Conservation (phyloP, 2,888 invertebrate species). For the Tachina lurida region DNA sequence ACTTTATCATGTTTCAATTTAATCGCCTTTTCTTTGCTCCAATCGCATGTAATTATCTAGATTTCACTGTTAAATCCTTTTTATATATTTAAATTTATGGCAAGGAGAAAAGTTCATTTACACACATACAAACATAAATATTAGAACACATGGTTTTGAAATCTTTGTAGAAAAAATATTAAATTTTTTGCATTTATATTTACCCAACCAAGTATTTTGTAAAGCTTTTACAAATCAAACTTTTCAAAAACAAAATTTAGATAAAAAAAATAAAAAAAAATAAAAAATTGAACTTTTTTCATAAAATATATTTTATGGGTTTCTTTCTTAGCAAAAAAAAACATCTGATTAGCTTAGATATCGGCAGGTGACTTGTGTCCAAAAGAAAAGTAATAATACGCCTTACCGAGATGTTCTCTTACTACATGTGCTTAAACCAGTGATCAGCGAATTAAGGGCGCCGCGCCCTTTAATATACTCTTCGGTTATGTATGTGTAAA, state of each 20-base stretch:
- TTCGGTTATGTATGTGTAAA: no score
- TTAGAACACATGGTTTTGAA: neutral
- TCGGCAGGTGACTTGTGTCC: no score
- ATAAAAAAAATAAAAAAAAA: slow-evolving; percentile 20
- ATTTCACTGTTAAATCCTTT: slow-evolving; percentile 11
- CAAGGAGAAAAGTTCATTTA: slow-evolving; percentile 59
- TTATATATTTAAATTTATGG: slow-evolving; percentile 36
- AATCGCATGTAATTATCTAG: slow-evolving; percentile 15
- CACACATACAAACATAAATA: neutral
- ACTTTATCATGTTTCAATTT: slow-evolving; percentile 48
- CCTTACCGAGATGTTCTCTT: no score
- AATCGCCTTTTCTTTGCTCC: slow-evolving; percentile 45
- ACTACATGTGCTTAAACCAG: no score
- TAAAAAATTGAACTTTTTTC: slow-evolving; percentile 55
- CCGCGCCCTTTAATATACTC: no score
- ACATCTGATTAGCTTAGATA: neutral
- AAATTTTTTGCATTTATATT: slow-evolving; percentile 22
- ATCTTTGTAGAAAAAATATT: neutral
- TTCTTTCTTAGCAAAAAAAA: neutral
- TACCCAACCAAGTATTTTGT: slow-evolving; percentile 4
- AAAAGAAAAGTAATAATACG: no score
- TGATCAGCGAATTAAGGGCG: no score
- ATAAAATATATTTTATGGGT: slow-evolving; percentile 17
- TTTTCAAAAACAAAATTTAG: neutral
- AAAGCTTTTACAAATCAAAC: slow-evolving; percentile 19